Evolutionary conservation across 2,797 vertebrate genomes (phyloP).

Genomic region (Sylvilagus floridanus): DNA sequence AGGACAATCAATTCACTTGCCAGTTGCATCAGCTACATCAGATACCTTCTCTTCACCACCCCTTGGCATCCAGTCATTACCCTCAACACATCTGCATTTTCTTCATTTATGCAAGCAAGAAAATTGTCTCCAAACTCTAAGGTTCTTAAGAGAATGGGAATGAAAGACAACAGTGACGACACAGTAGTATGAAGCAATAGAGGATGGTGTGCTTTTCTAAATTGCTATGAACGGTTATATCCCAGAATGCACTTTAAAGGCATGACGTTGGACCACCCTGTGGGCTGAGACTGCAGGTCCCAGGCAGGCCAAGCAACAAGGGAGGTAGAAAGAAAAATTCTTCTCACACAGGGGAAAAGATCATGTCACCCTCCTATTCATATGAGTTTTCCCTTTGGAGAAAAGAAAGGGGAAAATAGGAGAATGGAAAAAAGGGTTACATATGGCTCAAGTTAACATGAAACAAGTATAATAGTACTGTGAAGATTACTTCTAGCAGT

Average conservation of each 20-base stretch:
- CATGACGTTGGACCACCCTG: slow-evolving; percentile 11
- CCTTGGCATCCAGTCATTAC: background rate
- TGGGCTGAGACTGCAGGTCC: background rate
- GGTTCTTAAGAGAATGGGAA: background rate
- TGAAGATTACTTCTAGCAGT: background rate
- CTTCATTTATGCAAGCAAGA: background rate
- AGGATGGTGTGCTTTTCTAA: background rate
- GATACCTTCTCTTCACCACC: background rate
- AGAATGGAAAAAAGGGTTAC: background rate
- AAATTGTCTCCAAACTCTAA: background rate
- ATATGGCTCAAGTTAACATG: background rate
- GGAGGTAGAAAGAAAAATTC: background rate
- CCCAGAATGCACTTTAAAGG: background rate
- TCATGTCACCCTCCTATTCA: background rate
- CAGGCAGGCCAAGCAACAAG: background rate
- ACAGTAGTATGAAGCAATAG: background rate
- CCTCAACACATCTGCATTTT: background rate
- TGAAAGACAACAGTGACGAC: background rate
- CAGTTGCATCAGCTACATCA: background rate
- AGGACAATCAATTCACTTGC: background rate
- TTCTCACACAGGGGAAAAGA: background rate
- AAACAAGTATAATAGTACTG: background rate
- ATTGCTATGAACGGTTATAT: background rate
- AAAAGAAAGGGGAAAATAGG: slow-evolving; percentile 13
- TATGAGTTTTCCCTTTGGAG: background rate